phyloP scores from a whole-genome alignment of 2,797 vertebrate genomes.

The Tragelaphus oryx region DNA sequence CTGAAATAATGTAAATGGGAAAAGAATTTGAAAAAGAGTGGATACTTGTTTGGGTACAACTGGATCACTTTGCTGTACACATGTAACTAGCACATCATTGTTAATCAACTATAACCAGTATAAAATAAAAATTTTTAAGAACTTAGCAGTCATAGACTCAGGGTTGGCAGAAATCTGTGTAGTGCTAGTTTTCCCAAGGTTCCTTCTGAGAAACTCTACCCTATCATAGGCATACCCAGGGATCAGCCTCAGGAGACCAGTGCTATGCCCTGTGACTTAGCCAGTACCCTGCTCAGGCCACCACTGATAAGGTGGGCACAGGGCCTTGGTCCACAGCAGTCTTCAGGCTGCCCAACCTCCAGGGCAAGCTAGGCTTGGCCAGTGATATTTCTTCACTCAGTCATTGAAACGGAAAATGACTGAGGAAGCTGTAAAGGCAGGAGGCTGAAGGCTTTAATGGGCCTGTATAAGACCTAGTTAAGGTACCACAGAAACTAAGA shows the following conservation, averaged over 20 bases:
- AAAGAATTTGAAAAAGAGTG: background rate
- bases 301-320: background rate
- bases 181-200: background rate
- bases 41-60: background rate
- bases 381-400: background rate
- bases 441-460: background rate
- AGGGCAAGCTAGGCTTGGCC: background rate
- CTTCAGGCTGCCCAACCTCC: background rate
- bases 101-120: background rate
- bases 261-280: background rate
- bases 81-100: background rate
- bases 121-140: background rate
- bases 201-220: background rate
- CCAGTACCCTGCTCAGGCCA: background rate
- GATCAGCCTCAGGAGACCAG: background rate
- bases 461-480: background rate
- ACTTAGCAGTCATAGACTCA: background rate
- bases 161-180: background rate
- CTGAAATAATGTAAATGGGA: background rate
- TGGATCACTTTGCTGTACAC: background rate
- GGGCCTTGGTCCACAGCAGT: background rate
- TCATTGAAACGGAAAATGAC: background rate
- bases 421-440: background rate
- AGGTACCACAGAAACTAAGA: background rate
- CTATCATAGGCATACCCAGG: background rate